A percentile compares a stretch with the other conserved stretches of the same genome.
Conservation (phyloP, 2,113 vertebrate genomes). For the Ctenomys sociabilis region DNA sequence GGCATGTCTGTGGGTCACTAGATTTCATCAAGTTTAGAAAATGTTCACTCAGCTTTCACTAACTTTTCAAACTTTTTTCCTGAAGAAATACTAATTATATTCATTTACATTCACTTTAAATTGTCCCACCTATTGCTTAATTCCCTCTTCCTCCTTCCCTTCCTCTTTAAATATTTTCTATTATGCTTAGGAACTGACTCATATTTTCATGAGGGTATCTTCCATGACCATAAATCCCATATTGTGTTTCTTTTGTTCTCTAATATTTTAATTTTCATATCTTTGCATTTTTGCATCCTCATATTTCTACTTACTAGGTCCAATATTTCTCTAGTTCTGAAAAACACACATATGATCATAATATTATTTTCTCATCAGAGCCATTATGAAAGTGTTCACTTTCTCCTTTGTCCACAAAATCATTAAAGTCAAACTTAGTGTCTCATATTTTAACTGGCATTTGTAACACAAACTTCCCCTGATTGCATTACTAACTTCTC, state of each 20-base stretch:
- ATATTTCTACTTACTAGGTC: neutral
- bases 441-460: neutral
- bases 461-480: neutral
- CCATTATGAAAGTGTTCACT: neutral
- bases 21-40: neutral
- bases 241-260: neutral
- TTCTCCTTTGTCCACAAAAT: neutral
- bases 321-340: neutral
- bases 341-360: neutral
- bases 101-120: neutral
- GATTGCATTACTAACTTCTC: neutral
- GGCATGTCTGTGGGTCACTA: neutral
- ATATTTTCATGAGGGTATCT: neutral
- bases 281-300: neutral
- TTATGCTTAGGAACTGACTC: neutral
- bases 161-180: neutral
- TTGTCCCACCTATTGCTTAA: neutral
- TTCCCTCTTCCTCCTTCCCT: neutral
- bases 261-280: slow-evolving; percentile 29
- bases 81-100: neutral
- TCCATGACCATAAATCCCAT: neutral
- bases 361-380: neutral
- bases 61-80: neutral
- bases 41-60: neutral
- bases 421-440: neutral